phyloP scores from a whole-genome alignment of 2,888 invertebrate genomes.

The Dolichopus griseipennis region DNA sequence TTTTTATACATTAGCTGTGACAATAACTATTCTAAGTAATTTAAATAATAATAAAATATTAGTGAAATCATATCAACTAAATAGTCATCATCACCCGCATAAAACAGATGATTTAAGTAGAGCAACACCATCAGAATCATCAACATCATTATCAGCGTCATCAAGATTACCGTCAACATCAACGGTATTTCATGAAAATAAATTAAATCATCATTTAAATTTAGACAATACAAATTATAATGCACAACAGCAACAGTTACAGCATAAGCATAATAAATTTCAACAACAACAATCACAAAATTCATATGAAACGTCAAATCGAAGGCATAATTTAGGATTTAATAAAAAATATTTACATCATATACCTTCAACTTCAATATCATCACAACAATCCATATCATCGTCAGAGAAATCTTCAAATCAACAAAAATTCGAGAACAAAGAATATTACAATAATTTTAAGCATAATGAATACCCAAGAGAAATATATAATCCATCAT shows the following conservation, averaged over 20 bases:
- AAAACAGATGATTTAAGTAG: neutral
- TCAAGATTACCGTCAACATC: neutral
- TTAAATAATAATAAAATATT: neutral
- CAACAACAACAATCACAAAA: neutral
- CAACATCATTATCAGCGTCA: neutral
- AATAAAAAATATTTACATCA: neutral
- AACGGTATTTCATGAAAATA: neutral
- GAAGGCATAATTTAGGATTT: neutral
- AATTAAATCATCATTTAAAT: constrained; percentile 2
- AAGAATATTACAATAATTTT: neutral
- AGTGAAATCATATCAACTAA: neutral
- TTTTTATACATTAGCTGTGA: neutral
- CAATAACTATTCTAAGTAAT: neutral
- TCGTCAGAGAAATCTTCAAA: neutral
- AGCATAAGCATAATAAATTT: neutral
- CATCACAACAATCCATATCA: neutral
- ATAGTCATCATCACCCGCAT: neutral
- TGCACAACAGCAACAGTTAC: neutral
- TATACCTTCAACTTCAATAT: neutral
- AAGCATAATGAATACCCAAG: neutral
- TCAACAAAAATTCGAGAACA: neutral
- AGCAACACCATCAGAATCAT: neutral
- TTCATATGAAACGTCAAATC: neutral
- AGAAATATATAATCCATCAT: neutral
- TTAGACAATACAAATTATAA: neutral